Base-by-base conservation (phyloP, 1,140 invertebrate species). In the Drosophila azteca region DNA sequence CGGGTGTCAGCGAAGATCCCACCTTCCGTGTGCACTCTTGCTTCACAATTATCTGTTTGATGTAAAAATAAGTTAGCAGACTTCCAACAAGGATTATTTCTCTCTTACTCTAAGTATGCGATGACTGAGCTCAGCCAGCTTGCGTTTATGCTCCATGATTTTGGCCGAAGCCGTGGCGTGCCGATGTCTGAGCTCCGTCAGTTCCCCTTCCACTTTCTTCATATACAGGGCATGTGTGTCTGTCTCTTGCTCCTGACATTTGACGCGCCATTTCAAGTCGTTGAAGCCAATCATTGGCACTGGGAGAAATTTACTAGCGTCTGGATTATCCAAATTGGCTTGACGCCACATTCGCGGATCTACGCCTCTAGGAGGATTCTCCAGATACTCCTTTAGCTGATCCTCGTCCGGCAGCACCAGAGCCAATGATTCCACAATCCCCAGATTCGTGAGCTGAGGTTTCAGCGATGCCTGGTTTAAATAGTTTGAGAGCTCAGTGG, bases 311-410 rank as follows among this genome's bases (percentile, higher is more conserved):
- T 95, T 95, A 31, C 95, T 94, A 7, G 97, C 94, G 92, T 99
- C 96, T 0, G 98, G 98, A 93, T 99, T 99, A 84, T 99, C 97
- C 24, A 96, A 91, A 89, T 98, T 97, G 0, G 98, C 98, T 92
- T 98, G 97, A 84, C 96, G 95, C 96, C 96, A 98, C 59, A 97
- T 93, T 62, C 96, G 92, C 29, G 94, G 93, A 91, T 97, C 95
- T 76, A 97, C 95, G 3, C 96, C 96, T 93, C 83, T 61, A 11
- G 97, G 98, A 6, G 97, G 95, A 89, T 95, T 96, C 63, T 97
- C 96, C 44, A 99, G 91, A 92, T 99, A 99, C 73, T 97, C 95
- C 70, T 97, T 96, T 0, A 98, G 79, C 84, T 97, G 96, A 11
- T 95, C 94, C 15, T 94, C 94, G 64, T 95, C 94, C 22, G 96